These are phyloP conservation scores for Vanessa tameamea DNA, from an alignment of 1,140 invertebrate genomes.

Conservation along the genomic window DNA sequence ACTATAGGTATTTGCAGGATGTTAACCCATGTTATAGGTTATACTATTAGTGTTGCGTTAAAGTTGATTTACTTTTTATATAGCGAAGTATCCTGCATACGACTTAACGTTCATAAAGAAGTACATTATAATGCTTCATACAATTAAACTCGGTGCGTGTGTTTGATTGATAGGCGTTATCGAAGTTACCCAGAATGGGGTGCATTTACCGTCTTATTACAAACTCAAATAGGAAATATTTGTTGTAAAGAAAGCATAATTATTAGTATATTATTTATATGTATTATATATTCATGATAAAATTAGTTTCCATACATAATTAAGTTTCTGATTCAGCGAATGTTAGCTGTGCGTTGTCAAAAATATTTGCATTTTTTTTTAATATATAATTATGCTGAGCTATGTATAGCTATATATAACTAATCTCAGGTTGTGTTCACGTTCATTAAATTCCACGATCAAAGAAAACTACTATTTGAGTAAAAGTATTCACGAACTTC, in stretches of 20 bases:
- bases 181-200: slow-evolving; percentile 9
- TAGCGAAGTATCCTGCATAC: background rate
- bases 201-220: background rate
- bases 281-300: too few relatives aligned
- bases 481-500: slow-evolving; percentile 66
- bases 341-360: too few relatives aligned
- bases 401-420: too few relatives aligned
- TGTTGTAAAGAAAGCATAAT: background rate
- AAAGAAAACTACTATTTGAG: slow-evolving; percentile 49
- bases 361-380: too few relatives aligned
- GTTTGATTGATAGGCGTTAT: slow-evolving; percentile 37
- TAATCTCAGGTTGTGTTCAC: background rate
- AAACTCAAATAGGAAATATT: background rate
- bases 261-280: too few relatives aligned
- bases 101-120: background rate
- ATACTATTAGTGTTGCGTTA: slow-evolving; percentile 31
- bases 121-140: background rate
- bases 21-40: slow-evolving; percentile 35
- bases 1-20: slow-evolving; percentile 37
- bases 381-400: too few relatives aligned
- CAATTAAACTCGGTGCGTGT: slow-evolving; percentile 20
- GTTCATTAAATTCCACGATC: slow-evolving; percentile 8
- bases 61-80: slow-evolving; percentile 4
- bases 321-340: too few relatives aligned
- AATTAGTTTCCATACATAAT: too few relatives aligned